phyloP scores from a whole-genome alignment of 2,888 invertebrate genomes.

The Harpagoxenus sublaevis region DNA sequence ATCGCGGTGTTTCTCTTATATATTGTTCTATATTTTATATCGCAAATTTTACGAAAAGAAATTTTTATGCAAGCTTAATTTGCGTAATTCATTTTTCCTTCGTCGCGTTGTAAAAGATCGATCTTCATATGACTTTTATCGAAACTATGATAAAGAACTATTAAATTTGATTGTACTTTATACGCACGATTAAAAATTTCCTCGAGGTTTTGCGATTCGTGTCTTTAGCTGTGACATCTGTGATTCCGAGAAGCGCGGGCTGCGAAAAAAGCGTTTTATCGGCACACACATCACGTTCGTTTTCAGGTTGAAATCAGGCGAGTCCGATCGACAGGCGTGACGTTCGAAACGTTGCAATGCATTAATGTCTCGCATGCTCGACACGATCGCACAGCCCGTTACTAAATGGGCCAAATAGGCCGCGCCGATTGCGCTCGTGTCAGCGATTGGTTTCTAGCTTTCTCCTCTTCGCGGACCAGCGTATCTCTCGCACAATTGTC shows the following conservation, averaged over 20 bases:
- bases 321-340: conserved; percentile 51
- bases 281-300: conserved; percentile 30
- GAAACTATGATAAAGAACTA: neutral
- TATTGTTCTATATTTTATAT: neutral
- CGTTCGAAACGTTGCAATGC: conserved; percentile 57
- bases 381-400: conserved; percentile 40
- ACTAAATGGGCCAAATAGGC: conserved; percentile 67
- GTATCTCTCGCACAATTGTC: conserved; percentile 51
- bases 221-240: neutral
- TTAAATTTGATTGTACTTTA: conserved; percentile 7
- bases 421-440: conserved; percentile 45
- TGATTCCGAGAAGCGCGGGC: neutral
- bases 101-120: neutral
- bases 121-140: neutral
- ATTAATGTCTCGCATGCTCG: conserved; percentile 59
- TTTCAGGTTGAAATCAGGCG: conserved; percentile 50
- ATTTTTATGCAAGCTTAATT: conserved; percentile 1
- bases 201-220: neutral
- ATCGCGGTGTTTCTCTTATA: neutral
- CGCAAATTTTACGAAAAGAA: neutral
- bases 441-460: conserved; percentile 58
- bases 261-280: conserved; percentile 30
- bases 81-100: conserved; percentile 19
- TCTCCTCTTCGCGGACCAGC: conserved; percentile 47
- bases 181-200: neutral